Base-by-base conservation (phyloP, 2,888 invertebrate genomes). In the Gibbula magus region DNA sequence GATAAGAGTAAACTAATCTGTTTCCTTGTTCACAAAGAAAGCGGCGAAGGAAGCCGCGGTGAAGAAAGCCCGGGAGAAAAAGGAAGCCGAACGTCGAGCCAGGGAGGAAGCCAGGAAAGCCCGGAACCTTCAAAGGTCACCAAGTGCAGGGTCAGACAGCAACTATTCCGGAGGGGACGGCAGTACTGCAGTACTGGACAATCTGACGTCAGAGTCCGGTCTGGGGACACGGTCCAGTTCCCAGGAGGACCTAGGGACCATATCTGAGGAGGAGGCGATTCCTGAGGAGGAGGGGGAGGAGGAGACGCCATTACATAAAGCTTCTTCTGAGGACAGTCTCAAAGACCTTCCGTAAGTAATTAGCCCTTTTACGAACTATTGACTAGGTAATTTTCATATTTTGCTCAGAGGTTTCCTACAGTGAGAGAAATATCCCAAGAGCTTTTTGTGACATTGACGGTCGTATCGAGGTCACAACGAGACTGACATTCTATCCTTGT, bases 31-130 rank as follows among this genome's bases (percentile, higher is more conserved):
- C 7, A 45, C 5, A 10, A 45, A 73, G 73, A 18, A 73, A n/a
- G 73, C 35, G 5, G 70, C 35, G n/a, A 73, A 45, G 52, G 53
- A 75, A 52, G 75, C 75, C 25, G 75, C 75, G 10, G 75, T 3
- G 16, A 52, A 16, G 75, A 25, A 61, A 20, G 39, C 29, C 10
- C 22, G 52, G 61, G 54, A 67, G 53, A 51, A 66, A 66, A 52
- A 79, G 67, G 35, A 45, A 35, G 35, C 32, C 16, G 45, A 45
- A 45, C 45, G 45, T 45, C 45, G 45, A 45, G 35, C 32, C 3
- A 20, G 20, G 13, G 70, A 45, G 35, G 70, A 73, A 35, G 70
- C 20, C 32, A 73, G 5, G 39, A 45, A 20, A n/a, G n/a, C 16
- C 4, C 35, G 70, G n/a, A 73, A 73, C 10, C 18, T 35, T 13